phyloP scores from a whole-genome alignment of 2,888 invertebrate species.

The Eucriotettix oculatus region DNA sequence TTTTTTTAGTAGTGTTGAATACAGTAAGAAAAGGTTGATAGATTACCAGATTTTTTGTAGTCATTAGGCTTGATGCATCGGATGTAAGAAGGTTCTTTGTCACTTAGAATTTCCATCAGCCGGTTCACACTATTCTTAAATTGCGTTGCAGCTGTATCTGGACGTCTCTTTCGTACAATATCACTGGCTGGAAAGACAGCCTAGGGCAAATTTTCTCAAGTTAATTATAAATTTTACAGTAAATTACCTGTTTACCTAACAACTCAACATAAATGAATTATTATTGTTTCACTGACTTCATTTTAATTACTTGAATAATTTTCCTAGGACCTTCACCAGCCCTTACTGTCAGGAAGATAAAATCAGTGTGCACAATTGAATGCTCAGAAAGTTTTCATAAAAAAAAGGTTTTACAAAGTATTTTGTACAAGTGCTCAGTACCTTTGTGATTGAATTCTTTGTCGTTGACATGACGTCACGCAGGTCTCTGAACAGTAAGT shows the following conservation, averaged over 20 bases:
- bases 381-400: no score
- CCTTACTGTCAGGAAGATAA: no score
- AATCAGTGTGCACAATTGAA: no score
- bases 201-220: slow-evolving; percentile 15
- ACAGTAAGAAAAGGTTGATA: no score
- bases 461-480: slow-evolving; percentile 66
- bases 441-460: slow-evolving; percentile 43
- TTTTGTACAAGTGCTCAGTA: slow-evolving; percentile 11
- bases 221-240: no score
- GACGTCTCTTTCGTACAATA: slow-evolving; percentile 58
- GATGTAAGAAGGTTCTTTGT: slow-evolving; percentile 86
- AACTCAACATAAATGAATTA: no score
- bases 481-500: slow-evolving; percentile 72
- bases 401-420: no score
- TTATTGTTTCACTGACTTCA: no score
- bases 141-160: slow-evolving; percentile 79
- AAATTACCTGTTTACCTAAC: no score
- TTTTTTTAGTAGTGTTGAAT: neutral
- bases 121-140: slow-evolving; percentile 77
- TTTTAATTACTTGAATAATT: no score
- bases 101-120: slow-evolving; percentile 76
- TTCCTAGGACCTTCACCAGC: no score
- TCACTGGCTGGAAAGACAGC: slow-evolving; percentile 45
- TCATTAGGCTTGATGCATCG: slow-evolving; percentile 91
- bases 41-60: slow-evolving; percentile 15